phyloP scores from a whole-genome alignment of 2,797 vertebrate genomes.

The Myripristis jacobus region DNA sequence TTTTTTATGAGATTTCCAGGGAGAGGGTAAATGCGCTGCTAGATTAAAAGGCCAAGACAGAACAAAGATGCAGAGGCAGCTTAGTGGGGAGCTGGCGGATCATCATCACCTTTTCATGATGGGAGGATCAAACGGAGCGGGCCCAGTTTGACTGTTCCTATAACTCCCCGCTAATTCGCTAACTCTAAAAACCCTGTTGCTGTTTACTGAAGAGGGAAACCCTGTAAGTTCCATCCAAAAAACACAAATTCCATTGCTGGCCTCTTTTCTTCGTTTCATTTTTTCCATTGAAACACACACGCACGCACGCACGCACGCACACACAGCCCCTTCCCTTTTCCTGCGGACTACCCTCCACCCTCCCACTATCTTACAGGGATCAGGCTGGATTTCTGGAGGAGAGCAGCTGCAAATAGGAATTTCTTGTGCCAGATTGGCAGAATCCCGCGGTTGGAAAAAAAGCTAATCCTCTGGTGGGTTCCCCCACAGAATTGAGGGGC shows the following conservation, averaged over 20 bases:
- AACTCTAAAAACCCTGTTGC: slow-evolving; percentile 77
- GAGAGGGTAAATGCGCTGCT: slow-evolving; percentile 27
- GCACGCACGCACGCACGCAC: slow-evolving; percentile 29
- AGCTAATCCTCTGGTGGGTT: slow-evolving; percentile 82
- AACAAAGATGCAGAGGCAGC: slow-evolving; percentile 28
- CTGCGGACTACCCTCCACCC: slow-evolving; percentile 74
- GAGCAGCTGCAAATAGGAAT: slow-evolving; percentile 86
- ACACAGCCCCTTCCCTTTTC: slow-evolving; percentile 74
- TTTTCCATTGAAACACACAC: slow-evolving; percentile 84
- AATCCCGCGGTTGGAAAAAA: slow-evolving; percentile 84
- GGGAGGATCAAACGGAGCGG: slow-evolving; percentile 65
- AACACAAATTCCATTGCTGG: slow-evolving; percentile 79
- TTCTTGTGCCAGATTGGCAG: slow-evolving; percentile 88
- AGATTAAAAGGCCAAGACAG: slow-evolving; percentile 21
- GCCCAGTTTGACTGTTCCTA: slow-evolving; percentile 49
- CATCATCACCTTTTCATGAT: slow-evolving; percentile 34
- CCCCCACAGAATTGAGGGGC: slow-evolving; percentile 86
- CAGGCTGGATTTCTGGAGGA: slow-evolving; percentile 81
- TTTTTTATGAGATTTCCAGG: slow-evolving; percentile 62
- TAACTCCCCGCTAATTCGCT: slow-evolving; percentile 75
- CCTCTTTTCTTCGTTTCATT: slow-evolving; percentile 79
- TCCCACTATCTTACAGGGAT: slow-evolving; percentile 87
- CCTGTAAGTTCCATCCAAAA: slow-evolving; percentile 82
- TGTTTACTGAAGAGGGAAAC: slow-evolving; percentile 90
- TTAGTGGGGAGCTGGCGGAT: slow-evolving; percentile 21